These are phyloP conservation scores for Nebria brevicollis DNA, from an alignment of 2,888 invertebrate genomes.

Conservation along the genomic window DNA sequence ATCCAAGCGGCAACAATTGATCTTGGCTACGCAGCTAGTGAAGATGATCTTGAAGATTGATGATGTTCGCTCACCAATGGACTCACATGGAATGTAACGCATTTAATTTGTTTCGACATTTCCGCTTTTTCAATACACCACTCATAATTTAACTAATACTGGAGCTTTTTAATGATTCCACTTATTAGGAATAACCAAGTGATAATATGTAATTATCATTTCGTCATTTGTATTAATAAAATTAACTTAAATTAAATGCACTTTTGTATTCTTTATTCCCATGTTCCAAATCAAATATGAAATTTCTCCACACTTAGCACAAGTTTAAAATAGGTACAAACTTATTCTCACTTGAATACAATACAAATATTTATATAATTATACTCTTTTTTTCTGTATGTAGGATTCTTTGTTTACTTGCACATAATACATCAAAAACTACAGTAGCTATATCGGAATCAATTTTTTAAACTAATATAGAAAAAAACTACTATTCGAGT, in stretches of 20 bases:
- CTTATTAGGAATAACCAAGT: neutral
- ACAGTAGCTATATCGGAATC: no score
- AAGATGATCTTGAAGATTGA: slow-evolving; percentile 99
- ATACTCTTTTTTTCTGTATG: no score
- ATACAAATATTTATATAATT: no score
- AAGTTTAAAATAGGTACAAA: no score
- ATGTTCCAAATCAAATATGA: neutral
- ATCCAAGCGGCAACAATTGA: slow-evolving; percentile 97
- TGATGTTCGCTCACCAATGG: slow-evolving; percentile 78
- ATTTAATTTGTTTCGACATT: slow-evolving; percentile 2
- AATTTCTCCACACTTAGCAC: no score
- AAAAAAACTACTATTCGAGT: no score
- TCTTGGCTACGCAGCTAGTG: slow-evolving; percentile 96
- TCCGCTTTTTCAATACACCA: slow-evolving; percentile 21
- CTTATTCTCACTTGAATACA: no score
- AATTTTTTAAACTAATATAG: no score
- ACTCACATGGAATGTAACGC: slow-evolving; percentile 50
- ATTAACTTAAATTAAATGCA: slow-evolving; percentile 15
- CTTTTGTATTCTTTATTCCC: neutral
- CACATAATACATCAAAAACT: no score
- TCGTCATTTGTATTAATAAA: slow-evolving; percentile 41
- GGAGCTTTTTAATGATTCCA: slow-evolving; percentile 10
- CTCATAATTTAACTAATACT: slow-evolving; percentile 21
- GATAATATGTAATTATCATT: slow-evolving; percentile 24
- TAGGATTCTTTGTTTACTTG: no score